Evolutionary conservation across 2,113 vertebrate species (phyloP), one percentile per base, ranked within the genome.

Genomic region (Montifringilla adamsi): DNA sequence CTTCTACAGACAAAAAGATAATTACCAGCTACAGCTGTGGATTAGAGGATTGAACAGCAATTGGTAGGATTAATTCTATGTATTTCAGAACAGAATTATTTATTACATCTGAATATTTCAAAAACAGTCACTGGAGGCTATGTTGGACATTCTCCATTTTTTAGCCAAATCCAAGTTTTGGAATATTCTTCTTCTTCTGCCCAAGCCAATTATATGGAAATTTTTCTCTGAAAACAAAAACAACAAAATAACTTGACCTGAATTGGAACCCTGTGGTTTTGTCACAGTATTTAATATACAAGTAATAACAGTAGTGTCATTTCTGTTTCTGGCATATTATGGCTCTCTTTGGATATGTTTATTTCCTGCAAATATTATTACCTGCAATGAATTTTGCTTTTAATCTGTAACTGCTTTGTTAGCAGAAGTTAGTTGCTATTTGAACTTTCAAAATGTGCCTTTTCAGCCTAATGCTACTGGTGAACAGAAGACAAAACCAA

Each of bases 401-500:
- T 50, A 53, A 55, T 21, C 18, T 72, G 7, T 69, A 62, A 37
- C 50, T 89, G 24, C 23, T 72, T 19, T 59, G 5, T 75, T 84
- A 75, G 37, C 75, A 46, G 31, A 75, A 62, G 2, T 37, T 91
- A 47, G 24, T 43, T 96, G 37, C 19, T 64, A 17, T 74, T 90
- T 79, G 28, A 66, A 14, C 35, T 87, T 95, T 93, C 69, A 85
- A 90, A 81, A 16, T 94, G 75, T 92, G 46, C 95, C 30, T 97
- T 97, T 97, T 67, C 93, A 98, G 98, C 98, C 97, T 67, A 98
- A 93, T 17, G 96, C 97, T 67, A 98, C 98, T 5, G 98, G 98
- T 18, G 98, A 98, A 63, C 98, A 98, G 93, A 98, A 98, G 94
- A 98, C 98, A 62, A 98, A 98, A 85, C 98, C 98, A 55, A 98